Evolutionary conservation across 2,888 invertebrate genomes (phyloP), one percentile per base, ranked within the genome.

Genomic region (Octonoba sinensis): DNA sequence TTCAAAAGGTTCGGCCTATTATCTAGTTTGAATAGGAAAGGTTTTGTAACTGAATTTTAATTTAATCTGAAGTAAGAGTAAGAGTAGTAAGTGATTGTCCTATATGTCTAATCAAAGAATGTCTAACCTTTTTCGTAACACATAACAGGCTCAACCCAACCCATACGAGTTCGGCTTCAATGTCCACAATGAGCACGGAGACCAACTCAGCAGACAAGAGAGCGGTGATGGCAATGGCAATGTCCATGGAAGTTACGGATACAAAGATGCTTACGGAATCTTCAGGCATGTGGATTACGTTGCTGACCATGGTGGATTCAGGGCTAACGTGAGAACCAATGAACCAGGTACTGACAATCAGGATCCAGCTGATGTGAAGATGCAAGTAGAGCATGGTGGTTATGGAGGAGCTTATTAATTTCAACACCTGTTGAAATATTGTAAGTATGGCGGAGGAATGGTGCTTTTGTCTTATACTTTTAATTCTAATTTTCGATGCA

Each of bases 251-350:
- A 82, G 81, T 36, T 82, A 82, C 69, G 81, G 81, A 3, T 82
- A 82, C 81, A 82, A 44, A n/a, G 83, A 83, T 57, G 24, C 76
- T 44, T 76, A 81, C 22, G 83, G 83, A 27, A 36, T 79, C 57
- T 79, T 71, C 54, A 75, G 83, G 18, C 83, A 83, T 24, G 81
- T 83, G 15, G 81, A 83, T 44, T 83, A 83, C 59, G 70, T 83
- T 22, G 81, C 83, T 44, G 81, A 83, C 27, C 76, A 81, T 44
- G 59, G 46, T 18, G 81, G 81, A 44, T 83, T 83, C 69, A 64
- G 83, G 13, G 83, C 83, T 16, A 83, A 76, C n/a, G 81, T 81
- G 2, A 72, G 64, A 11, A 81, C 83, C 44, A 83, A 83, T 27
- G 81, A 82, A 44, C 81, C 81, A 15, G 81, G 81, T 46, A 82